phyloP scores from a whole-genome alignment of 2,888 invertebrate species.

The Crossocerus cetratus region DNA sequence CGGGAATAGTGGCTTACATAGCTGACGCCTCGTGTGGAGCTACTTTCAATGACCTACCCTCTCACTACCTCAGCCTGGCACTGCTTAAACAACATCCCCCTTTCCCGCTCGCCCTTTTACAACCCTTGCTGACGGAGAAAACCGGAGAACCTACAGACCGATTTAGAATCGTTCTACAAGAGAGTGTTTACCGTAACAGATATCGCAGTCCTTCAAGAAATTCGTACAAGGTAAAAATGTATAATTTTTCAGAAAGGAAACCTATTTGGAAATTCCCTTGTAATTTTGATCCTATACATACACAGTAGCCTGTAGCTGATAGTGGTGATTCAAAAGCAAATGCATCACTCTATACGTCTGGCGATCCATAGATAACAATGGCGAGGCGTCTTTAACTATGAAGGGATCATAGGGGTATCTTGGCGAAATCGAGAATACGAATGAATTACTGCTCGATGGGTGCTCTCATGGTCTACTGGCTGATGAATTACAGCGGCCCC shows the following conservation, averaged over 20 bases:
- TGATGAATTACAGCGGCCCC: conserved; percentile 57
- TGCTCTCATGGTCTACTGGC: conserved; percentile 33
- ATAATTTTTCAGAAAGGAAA: too few relatives aligned
- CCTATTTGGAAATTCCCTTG: neutral
- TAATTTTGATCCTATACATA: too few relatives aligned
- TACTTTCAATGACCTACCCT: conserved; percentile 39
- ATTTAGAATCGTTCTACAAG: too few relatives aligned
- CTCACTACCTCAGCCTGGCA: conserved; percentile 36
- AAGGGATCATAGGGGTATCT: neutral
- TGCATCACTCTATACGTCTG: too few relatives aligned
- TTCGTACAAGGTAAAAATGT: too few relatives aligned
- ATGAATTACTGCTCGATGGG: conserved; percentile 57
- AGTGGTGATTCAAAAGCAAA: too few relatives aligned
- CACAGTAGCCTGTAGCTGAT: too few relatives aligned
- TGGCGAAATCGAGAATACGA: conserved; percentile 45
- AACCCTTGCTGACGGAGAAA: conserved; percentile 4
- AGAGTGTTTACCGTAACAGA: too few relatives aligned
- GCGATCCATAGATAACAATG: neutral
- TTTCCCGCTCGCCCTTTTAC: conserved; percentile 13
- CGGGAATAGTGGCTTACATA: conserved; percentile 50
- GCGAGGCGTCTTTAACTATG: conserved; percentile 11
- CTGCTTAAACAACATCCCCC: conserved; percentile 50
- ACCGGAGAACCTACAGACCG: neutral
- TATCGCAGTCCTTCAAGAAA: too few relatives aligned
- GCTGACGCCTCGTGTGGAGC: conserved; percentile 57